Percentiles rank a stretch among this genome's conserved stretches.
phyloP scores from a whole-genome alignment of 2,888 invertebrate genomes.

The Dascillus cervinus region DNA sequence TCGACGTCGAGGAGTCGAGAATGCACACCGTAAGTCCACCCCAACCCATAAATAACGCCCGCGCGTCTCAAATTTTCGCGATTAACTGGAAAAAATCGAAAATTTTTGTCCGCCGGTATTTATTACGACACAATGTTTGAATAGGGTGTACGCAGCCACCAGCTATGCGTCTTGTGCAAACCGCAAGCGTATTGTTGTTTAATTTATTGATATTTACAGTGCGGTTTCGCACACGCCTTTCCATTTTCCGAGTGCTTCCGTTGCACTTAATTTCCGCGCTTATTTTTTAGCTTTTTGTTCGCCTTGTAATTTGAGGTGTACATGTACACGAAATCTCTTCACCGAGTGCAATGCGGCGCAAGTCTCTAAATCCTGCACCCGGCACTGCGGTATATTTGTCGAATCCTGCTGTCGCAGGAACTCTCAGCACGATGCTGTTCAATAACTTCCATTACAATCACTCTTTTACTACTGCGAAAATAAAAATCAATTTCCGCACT shows the following conservation, averaged over 20 bases:
- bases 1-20: too few species aligned
- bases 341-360: slow-evolving; percentile 31
- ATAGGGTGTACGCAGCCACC: slow-evolving; percentile 24
- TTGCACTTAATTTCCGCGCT: slow-evolving; percentile 23
- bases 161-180: slow-evolving; percentile 35
- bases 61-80: too few species aligned
- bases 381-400: slow-evolving; percentile 31
- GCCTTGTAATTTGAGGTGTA: too few species aligned
- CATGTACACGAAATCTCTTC: too few species aligned
- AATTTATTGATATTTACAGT: slow-evolving; percentile 37
- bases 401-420: slow-evolving; percentile 27
- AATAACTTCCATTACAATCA: slow-evolving; percentile 36
- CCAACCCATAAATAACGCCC: too few species aligned
- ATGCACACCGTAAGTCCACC: too few species aligned
- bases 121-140: too few species aligned
- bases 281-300: too few species aligned
- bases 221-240: too few species aligned
- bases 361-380: slow-evolving; percentile 28
- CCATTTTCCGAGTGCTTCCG: too few species aligned
- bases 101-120: too few species aligned
- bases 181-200: slow-evolving; percentile 33
- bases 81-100: too few species aligned
- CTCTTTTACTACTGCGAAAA: slow-evolving; percentile 32
- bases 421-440: slow-evolving; percentile 32
- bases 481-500: slow-evolving; percentile 38